phyloP scores from a whole-genome alignment of 2,113 vertebrate genomes.

The Tangachromis dhanisi region DNA sequence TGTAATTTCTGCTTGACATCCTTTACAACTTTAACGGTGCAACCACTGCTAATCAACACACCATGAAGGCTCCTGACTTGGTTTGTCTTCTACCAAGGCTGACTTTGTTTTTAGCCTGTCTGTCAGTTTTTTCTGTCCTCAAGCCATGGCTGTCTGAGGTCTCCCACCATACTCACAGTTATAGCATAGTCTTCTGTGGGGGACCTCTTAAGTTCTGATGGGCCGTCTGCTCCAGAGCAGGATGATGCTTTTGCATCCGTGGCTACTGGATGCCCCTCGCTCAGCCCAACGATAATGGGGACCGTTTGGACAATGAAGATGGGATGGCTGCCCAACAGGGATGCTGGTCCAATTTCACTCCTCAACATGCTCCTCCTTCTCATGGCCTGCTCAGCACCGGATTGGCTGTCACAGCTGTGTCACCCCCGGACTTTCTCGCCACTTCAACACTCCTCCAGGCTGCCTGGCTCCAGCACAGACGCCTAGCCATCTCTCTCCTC shows the following conservation, averaged over 20 bases:
- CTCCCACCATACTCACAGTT: not conserved
- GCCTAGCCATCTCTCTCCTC: not conserved
- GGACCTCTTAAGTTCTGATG: not conserved
- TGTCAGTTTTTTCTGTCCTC: not conserved
- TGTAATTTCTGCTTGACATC: not conserved
- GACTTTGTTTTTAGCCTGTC: not conserved
- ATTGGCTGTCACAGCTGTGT: not conserved
- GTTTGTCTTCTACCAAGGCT: not conserved
- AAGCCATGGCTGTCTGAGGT: not conserved
- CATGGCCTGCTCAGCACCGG: not conserved
- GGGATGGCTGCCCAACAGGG: not conserved
- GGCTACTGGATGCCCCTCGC: not conserved
- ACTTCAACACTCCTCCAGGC: not conserved
- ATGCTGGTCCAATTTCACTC: not conserved
- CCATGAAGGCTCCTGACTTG: not conserved
- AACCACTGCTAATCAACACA: not conserved
- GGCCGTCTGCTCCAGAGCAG: not conserved
- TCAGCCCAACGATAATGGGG: not conserved
- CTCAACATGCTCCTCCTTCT: not conserved
- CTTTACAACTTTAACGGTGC: not conserved
- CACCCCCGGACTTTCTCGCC: not conserved
- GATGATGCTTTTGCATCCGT: not conserved
- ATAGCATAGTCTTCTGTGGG: not conserved
- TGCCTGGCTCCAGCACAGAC: not conserved
- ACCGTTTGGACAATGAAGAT: not conserved